These are phyloP conservation scores for Adelosebastes latens DNA, from an alignment of 2,797 vertebrate species.

Conservation along the genomic window DNA sequence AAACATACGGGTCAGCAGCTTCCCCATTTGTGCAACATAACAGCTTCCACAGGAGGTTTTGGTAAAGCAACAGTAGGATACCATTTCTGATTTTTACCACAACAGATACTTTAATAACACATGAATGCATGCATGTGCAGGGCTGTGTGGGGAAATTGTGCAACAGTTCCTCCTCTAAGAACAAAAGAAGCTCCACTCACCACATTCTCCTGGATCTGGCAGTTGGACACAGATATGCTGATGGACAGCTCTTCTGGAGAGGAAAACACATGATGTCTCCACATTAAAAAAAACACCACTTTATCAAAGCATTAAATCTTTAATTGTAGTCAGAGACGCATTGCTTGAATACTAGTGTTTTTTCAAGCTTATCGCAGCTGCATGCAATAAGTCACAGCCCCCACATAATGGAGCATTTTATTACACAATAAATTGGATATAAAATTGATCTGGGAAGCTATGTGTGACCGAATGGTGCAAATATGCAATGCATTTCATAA, in stretches of 20 bases:
- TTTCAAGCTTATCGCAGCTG: slow-evolving; percentile 63
- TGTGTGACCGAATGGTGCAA: slow-evolving; percentile 63
- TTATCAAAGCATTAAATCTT: slow-evolving; percentile 32
- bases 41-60: slow-evolving; percentile 34
- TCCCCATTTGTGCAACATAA: slow-evolving; percentile 50
- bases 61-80: slow-evolving; percentile 32
- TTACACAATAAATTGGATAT: slow-evolving; percentile 64
- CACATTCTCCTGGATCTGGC: slow-evolving; percentile 98
- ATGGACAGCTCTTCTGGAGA: slow-evolving; percentile 93
- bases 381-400: slow-evolving; percentile 53
- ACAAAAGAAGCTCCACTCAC: slow-evolving; percentile 81
- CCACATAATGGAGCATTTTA: slow-evolving; percentile 67
- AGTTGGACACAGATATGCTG: slow-evolving; percentile 97
- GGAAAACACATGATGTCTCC: slow-evolving; percentile 63
- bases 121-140: slow-evolving; percentile 30
- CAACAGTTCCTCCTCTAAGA: slow-evolving; percentile 40
- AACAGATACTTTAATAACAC: slow-evolving; percentile 44
- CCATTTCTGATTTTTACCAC: slow-evolving; percentile 45
- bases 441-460: slow-evolving; percentile 62
- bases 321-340: slow-evolving; percentile 16
- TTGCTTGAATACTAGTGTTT: slow-evolving; percentile 33
- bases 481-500: slow-evolving; percentile 65
- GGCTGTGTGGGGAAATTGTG: slow-evolving; percentile 61
- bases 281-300: slow-evolving; percentile 38
- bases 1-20: slow-evolving; percentile 28